A percentile compares a stretch with the other conserved stretches of the same genome.
phyloP scores from a whole-genome alignment of 2,113 vertebrate species.

The Martes martes region DNA sequence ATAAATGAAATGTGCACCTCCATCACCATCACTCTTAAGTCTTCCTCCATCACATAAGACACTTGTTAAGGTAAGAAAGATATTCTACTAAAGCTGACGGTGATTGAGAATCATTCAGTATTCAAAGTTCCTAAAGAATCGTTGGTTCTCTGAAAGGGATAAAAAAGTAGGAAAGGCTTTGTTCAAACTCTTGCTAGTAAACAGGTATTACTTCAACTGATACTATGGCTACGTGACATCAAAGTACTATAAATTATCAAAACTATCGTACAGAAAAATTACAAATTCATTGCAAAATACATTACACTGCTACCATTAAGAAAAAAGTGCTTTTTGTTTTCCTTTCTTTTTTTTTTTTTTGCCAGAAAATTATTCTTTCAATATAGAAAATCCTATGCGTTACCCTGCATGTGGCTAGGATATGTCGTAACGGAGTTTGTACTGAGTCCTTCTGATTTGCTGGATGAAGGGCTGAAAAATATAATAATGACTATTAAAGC shows the following conservation, averaged over 20 bases:
- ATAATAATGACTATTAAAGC: conserved; percentile 58
- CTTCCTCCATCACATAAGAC: conserved; percentile 55
- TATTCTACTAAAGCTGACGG: conserved; percentile 68
- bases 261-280: conserved; percentile 95
- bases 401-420: conserved; percentile 76
- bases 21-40: conserved; percentile 58
- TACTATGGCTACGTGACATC: conserved; percentile 95
- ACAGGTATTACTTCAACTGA: conserved; percentile 94
- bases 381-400: conserved; percentile 79
- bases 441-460: conserved; percentile 62
- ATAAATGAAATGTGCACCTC: conserved; percentile 39
- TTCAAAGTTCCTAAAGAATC: conserved; percentile 73
- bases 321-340: conserved; percentile 86
- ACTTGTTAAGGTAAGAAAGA: conserved; percentile 42
- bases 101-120: conserved; percentile 68
- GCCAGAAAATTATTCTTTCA: conserved; percentile 85
- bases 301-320: conserved; percentile 90
- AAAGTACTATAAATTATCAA: conserved; percentile 99
- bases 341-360: conserved; percentile 65
- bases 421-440: conserved; percentile 66
- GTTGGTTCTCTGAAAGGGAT: conserved; percentile 86
- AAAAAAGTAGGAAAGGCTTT: conserved; percentile 97
- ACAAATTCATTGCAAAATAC: conserved; percentile 98
- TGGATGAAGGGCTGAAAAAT: conserved; percentile 68
- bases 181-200: conserved; percentile 89